Conservation (phyloP, 92 coral and sea anemone species). For the Chrysogorgia sp. region DNA sequence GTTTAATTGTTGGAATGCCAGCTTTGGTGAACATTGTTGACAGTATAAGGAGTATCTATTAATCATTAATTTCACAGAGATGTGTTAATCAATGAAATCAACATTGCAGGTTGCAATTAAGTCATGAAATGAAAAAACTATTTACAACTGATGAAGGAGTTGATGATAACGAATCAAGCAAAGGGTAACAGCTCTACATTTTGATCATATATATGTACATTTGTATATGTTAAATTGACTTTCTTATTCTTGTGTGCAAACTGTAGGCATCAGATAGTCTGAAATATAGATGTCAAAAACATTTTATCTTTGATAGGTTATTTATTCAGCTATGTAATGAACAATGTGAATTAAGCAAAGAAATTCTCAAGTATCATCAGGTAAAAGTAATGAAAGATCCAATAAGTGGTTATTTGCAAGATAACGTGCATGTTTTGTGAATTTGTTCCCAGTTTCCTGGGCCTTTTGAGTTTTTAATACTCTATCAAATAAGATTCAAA, state of each 20-base stretch:
- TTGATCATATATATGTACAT: too few species aligned
- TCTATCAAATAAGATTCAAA: too few species aligned
- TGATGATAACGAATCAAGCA: neutral
- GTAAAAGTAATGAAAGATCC: constrained; percentile 25
- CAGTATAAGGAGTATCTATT: too few species aligned
- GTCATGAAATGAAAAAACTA: constrained; percentile 75
- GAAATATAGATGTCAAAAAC: neutral
- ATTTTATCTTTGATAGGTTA: constrained; percentile 42
- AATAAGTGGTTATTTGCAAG: too few species aligned
- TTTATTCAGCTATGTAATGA: constrained; percentile 55
- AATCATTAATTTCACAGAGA: too few species aligned
- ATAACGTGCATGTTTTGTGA: neutral
- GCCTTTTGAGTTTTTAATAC: too few species aligned
- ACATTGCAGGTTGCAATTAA: constrained; percentile 64
- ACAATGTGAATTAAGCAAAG: constrained; percentile 70
- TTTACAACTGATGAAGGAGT: constrained; percentile 57
- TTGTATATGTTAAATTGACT: too few species aligned
- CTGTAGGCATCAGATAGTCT: too few species aligned
- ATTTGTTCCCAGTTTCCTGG: too few species aligned
- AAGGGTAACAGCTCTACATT: constrained; percentile 3
- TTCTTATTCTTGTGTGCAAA: too few species aligned
- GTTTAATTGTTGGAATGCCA: too few species aligned
- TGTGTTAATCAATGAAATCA: neutral
- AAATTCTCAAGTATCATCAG: constrained; percentile 78
- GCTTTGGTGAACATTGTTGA: too few species aligned